These are phyloP conservation scores for Coreoperca whiteheadi DNA, from an alignment of 2,113 vertebrate genomes.

Conservation along the genomic window DNA sequence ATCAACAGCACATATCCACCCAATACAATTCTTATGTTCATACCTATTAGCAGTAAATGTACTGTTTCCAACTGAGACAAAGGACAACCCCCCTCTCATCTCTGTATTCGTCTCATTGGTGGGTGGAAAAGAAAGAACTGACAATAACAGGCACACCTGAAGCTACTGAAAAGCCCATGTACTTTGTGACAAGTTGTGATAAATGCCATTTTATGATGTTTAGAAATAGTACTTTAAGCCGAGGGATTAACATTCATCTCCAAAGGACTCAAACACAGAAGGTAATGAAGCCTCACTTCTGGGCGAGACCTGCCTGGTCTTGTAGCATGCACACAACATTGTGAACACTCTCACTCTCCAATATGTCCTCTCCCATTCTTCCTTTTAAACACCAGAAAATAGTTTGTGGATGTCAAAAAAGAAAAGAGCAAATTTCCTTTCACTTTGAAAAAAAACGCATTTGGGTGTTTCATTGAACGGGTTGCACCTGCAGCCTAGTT, in stretches of 20 bases:
- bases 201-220: constrained; percentile 45
- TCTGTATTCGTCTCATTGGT: not conserved
- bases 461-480: constrained; percentile 8
- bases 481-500: constrained; percentile 37
- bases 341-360: constrained; percentile 24
- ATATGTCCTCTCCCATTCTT: not conserved
- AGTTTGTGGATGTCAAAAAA: constrained; percentile 12
- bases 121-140: not conserved
- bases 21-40: not conserved
- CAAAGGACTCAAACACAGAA: constrained; percentile 37
- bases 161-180: not conserved
- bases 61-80: not conserved
- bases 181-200: constrained; percentile 15
- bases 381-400: constrained; percentile 41
- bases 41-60: not conserved
- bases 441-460: constrained; percentile 13
- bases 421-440: constrained; percentile 22
- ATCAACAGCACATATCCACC: not conserved
- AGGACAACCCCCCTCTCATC: not conserved
- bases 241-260: constrained; percentile 40
- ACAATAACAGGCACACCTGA: not conserved
- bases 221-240: constrained; percentile 42
- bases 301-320: constrained; percentile 58
- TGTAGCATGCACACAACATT: constrained; percentile 30
- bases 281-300: constrained; percentile 19